phyloP scores from a whole-genome alignment of 2,113 vertebrate genomes.

The Callipepla californica region DNA sequence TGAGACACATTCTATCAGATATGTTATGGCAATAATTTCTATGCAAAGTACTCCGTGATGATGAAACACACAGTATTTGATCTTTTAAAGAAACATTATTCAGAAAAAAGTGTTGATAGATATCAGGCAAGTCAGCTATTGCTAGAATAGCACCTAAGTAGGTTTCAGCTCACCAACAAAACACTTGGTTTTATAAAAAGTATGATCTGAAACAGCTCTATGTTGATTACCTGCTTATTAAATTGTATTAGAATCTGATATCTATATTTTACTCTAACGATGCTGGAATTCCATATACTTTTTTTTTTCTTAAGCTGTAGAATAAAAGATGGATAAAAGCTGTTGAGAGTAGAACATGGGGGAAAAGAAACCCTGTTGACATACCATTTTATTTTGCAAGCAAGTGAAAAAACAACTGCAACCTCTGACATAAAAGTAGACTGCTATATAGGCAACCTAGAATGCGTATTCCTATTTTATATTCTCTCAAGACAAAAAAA shows the following conservation, averaged over 20 bases:
- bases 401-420: constrained; percentile 4
- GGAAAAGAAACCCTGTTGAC: neutral
- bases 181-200: neutral
- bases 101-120: neutral
- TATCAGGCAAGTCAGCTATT: neutral
- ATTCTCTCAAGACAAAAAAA: constrained; percentile 38
- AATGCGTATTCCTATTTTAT: constrained; percentile 43
- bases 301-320: neutral
- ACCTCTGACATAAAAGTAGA: constrained; percentile 5
- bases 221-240: neutral
- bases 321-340: neutral
- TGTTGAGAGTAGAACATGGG: neutral
- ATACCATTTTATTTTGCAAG: neutral
- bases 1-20: neutral
- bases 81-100: neutral
- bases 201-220: neutral
- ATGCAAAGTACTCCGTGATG: neutral
- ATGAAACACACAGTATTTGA: neutral
- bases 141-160: neutral
- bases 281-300: neutral
- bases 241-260: neutral
- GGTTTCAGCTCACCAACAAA: neutral
- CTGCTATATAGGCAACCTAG: neutral
- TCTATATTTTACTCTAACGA: neutral
- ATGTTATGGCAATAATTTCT: neutral